A percentile compares a stretch with the other conserved stretches of the same genome.
phyloP scores from a whole-genome alignment of 2,113 vertebrate species.

The Lophochroa leadbeateri region DNA sequence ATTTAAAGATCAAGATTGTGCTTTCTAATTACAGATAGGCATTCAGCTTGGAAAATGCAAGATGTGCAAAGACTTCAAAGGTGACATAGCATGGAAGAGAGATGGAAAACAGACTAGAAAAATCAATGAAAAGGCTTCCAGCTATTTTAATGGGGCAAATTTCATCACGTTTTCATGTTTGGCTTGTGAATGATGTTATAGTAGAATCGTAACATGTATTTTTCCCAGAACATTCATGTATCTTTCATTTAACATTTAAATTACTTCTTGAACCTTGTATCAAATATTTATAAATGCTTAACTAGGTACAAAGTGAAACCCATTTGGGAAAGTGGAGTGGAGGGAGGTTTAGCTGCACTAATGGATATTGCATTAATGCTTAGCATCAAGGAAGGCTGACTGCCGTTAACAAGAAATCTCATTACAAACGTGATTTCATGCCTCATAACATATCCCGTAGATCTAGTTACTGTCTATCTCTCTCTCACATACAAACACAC shows the following conservation, averaged over 20 bases:
- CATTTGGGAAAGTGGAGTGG: background rate
- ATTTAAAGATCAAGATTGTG: background rate
- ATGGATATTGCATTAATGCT: conserved; percentile 44
- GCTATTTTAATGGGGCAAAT: background rate
- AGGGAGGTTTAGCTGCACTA: conserved; percentile 7
- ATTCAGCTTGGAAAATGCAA: background rate
- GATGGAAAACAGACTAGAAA: conserved; percentile 1
- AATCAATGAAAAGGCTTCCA: conserved; percentile 33
- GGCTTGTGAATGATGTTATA: background rate
- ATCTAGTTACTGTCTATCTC: background rate
- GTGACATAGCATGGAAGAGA: background rate
- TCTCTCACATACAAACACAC: background rate
- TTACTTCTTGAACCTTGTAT: conserved; percentile 6
- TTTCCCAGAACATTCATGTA: background rate
- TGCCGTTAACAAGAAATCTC: background rate
- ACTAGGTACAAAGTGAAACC: conserved; percentile 15
- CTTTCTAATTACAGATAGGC: background rate
- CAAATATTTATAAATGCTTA: conserved; percentile 50
- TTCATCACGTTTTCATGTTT: background rate
- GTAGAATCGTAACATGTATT: background rate
- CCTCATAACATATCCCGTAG: background rate
- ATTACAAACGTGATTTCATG: conserved; percentile 11
- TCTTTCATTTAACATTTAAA: background rate
- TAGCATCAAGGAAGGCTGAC: conserved; percentile 1
- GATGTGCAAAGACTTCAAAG: background rate